phyloP scores from a whole-genome alignment of 2,888 invertebrate genomes.

The Campoletis raptor region DNA sequence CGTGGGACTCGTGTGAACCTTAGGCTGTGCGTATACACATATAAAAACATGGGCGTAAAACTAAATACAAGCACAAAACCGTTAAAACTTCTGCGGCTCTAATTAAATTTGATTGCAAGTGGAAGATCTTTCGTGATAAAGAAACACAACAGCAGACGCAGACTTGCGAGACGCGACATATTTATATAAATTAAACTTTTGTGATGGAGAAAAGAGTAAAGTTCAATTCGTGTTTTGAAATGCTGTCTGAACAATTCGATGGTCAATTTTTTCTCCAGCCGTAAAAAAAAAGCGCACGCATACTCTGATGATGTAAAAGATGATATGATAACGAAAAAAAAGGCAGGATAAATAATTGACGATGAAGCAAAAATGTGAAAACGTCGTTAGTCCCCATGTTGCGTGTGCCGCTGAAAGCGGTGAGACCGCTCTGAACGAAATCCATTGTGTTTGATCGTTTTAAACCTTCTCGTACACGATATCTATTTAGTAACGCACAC shows the following conservation, averaged over 20 bases:
- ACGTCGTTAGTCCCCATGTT: constrained; percentile 26
- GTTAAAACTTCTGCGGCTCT: constrained; percentile 57
- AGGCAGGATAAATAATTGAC: constrained; percentile 46
- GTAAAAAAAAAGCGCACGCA: background rate
- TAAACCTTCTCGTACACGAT: background rate
- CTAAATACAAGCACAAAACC: constrained; percentile 28
- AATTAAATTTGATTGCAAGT: constrained; percentile 70
- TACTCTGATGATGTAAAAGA: background rate
- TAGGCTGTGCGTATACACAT: constrained; percentile 45
- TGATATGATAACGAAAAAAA: constrained; percentile 11
- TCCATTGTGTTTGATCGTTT: constrained; percentile 34
- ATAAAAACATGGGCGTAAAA: background rate
- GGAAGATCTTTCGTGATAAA: constrained; percentile 66
- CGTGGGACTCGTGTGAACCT: constrained; percentile 78
- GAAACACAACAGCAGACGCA: constrained; percentile 26
- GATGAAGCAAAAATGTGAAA: constrained; percentile 48
- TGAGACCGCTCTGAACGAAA: constrained; percentile 43
- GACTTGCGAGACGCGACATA: constrained; percentile 3
- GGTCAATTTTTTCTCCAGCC: background rate
- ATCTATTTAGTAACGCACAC: background rate
- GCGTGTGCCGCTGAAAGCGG: constrained; percentile 25
- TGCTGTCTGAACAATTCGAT: background rate
- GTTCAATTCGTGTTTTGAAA: background rate
- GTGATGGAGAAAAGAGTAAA: background rate
- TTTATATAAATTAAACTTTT: background rate